Conservation (phyloP, 2,113 vertebrate species). For the Eupsittula cactorum region DNA sequence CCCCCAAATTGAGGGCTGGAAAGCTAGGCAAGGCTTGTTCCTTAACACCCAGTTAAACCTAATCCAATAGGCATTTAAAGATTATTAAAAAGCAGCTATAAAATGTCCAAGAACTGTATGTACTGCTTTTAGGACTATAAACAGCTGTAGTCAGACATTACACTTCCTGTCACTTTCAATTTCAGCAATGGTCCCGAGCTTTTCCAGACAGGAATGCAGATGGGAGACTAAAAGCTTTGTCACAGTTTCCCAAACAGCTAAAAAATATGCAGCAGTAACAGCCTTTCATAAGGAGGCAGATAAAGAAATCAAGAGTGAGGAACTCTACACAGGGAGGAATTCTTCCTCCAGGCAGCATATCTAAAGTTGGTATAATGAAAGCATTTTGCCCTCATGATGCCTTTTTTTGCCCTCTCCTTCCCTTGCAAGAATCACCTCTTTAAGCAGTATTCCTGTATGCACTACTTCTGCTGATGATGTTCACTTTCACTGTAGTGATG, state of each 20-base stretch:
- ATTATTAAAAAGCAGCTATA: constrained; percentile 49
- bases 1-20: background rate
- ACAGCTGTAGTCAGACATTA: constrained; percentile 33
- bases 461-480: background rate
- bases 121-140: constrained; percentile 51
- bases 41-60: constrained; percentile 15
- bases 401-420: background rate
- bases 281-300: background rate
- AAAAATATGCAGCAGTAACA: background rate
- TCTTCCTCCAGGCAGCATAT: background rate
- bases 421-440: background rate
- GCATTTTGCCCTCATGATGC: background rate
- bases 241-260: constrained; percentile 51
- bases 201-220: constrained; percentile 61
- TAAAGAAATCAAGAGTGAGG: background rate
- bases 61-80: constrained; percentile 22
- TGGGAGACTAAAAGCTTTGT: constrained; percentile 44
- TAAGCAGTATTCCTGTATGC: background rate
- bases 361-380: background rate
- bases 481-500: background rate
- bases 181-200: constrained; percentile 54
- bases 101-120: constrained; percentile 61
- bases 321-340: background rate
- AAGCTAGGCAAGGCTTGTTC: constrained; percentile 1
- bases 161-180: background rate